A percentile compares a stretch with the other conserved stretches of the same genome.
Conservation (phyloP, 30 jellyfish, hydroid and myxozoan species). For the Cassiopea andromeda region DNA sequence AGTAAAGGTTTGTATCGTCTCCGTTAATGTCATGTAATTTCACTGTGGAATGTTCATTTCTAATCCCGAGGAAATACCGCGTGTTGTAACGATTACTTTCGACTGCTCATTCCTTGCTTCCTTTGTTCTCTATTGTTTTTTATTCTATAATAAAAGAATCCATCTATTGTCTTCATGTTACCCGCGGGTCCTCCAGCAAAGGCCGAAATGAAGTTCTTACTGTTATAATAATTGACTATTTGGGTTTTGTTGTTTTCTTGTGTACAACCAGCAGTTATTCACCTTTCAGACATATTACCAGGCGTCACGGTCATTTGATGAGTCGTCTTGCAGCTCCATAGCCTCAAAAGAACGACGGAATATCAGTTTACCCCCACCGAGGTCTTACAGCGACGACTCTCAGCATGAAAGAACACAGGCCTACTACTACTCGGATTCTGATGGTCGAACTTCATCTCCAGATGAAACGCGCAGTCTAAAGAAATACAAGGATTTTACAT, state of each 20-base stretch:
- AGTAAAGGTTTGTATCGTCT: not conserved
- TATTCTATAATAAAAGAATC: not conserved
- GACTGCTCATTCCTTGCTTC: not conserved
- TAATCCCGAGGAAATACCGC: slow-evolving; percentile 26
- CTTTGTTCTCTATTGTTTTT: not conserved
- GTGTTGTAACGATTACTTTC: slow-evolving; percentile 2
- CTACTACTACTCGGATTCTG: slow-evolving; percentile 48
- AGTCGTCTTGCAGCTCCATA: slow-evolving; percentile 19
- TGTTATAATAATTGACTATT: not conserved
- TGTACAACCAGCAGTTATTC: not conserved
- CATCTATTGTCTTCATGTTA: not conserved
- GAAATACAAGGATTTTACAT: slow-evolving; percentile 4
- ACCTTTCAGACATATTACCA: not conserved
- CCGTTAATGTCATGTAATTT: slow-evolving; percentile 1
- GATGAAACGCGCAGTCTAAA: slow-evolving; percentile 25
- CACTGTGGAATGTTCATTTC: slow-evolving; percentile 29
- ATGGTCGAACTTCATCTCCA: slow-evolving; percentile 32
- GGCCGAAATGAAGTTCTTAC: slow-evolving; percentile 4
- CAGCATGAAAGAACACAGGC: slow-evolving; percentile 8
- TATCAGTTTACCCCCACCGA: slow-evolving; percentile 17
- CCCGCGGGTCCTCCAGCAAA: slow-evolving; percentile 31
- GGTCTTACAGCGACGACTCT: slow-evolving; percentile 43
- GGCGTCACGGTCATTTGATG: slow-evolving; percentile 47
- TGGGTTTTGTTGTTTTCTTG: not conserved
- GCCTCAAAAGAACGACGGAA: not conserved